These are phyloP conservation scores for Aix galericulata DNA, from an alignment of 2,113 vertebrate genomes.

Conservation along the genomic window DNA sequence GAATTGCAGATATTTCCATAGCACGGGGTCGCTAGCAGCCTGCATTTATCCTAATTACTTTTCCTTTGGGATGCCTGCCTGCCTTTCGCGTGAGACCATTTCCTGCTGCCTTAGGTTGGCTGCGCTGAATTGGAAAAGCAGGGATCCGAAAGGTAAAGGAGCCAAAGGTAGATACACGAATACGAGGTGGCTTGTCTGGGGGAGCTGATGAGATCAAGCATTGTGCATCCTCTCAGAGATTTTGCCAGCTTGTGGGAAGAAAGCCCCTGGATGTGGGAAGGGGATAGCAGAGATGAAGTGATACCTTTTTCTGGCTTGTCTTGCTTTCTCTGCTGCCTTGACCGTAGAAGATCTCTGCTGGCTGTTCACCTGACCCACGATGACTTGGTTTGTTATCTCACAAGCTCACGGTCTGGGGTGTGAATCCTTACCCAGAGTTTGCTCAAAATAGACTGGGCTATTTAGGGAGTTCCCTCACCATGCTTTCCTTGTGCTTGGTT, in stretches of 20 bases:
- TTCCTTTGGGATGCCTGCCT: background rate
- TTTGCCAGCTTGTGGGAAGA: background rate
- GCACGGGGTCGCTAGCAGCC: accelerated
- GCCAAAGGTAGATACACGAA: background rate
- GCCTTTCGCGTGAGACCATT: accelerated
- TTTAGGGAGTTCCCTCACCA: background rate
- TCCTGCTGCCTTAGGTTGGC: background rate
- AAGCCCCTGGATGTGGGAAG: background rate
- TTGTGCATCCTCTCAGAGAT: background rate
- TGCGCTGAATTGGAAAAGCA: background rate
- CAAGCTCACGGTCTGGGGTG: accelerated
- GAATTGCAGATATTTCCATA: background rate
- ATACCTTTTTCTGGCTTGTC: accelerated
- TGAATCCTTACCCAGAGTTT: background rate
- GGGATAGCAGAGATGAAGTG: background rate
- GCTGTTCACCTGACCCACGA: accelerated
- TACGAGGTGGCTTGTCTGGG: background rate
- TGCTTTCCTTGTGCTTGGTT: background rate
- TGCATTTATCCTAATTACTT: background rate
- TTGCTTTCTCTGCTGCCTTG: background rate
- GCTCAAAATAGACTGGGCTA: background rate
- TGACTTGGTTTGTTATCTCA: background rate
- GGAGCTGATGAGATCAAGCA: background rate
- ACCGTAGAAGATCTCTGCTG: accelerated
- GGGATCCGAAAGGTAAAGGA: background rate